Conservation (phyloP, 2,113 vertebrate genomes). For the Sylvilagus bachmani region DNA sequence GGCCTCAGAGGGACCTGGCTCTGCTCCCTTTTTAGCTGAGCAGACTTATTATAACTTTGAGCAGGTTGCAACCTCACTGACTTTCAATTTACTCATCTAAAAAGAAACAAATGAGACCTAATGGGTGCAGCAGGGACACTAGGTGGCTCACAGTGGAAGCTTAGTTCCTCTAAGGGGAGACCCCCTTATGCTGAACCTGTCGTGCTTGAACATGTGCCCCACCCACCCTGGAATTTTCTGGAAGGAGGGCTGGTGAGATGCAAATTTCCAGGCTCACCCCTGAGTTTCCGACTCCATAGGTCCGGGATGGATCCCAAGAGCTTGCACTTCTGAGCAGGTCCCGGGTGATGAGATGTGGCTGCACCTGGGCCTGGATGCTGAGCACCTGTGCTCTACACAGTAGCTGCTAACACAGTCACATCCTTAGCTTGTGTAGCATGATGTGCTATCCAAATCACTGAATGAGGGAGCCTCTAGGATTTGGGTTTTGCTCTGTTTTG, state of each 20-base stretch:
- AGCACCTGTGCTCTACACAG: neutral
- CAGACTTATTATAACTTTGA: neutral
- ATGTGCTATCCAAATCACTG: neutral
- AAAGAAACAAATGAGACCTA: neutral
- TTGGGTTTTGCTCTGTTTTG: neutral
- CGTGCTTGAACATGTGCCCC: neutral
- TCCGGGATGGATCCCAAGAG: neutral
- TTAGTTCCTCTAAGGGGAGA: neutral
- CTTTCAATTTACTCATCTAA: neutral
- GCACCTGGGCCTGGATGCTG: neutral
- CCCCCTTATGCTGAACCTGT: neutral
- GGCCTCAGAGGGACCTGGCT: neutral
- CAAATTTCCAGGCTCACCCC: neutral
- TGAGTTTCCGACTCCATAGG: neutral
- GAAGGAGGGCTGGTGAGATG: neutral
- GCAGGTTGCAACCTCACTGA: neutral
- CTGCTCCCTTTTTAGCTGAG: neutral
- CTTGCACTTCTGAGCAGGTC: neutral
- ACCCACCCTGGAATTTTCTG: neutral
- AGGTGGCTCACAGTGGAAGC: neutral
- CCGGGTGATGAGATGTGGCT: neutral
- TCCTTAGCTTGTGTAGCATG: neutral
- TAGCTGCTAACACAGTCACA: rapidly evolving
- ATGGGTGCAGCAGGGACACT: neutral
- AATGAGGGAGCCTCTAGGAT: neutral